Base-by-base conservation (phyloP, 2,797 vertebrate species). In the Anabacerthia variegaticeps region DNA sequence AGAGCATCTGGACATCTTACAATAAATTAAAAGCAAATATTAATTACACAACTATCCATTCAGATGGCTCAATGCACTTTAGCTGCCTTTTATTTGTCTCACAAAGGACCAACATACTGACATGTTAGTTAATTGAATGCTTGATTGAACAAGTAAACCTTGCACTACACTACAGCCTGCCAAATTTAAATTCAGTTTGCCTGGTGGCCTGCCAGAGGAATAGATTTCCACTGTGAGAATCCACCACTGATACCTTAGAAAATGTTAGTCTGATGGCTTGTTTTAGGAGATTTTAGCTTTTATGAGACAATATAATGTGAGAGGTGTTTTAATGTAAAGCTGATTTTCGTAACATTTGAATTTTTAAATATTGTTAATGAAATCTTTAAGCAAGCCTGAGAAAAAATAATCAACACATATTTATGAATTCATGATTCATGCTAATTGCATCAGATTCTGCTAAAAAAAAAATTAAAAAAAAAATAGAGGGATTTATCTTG, bases 1-100 rank as follows among this genome's bases (percentile, higher is more conserved):
- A 89, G 66, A 94, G 62, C 91, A 95, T 89, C 83, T 96, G 93
- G 91, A 84, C 83, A 92, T 78, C 65, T 82, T 93, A 67, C 46
- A 91, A 72, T 94, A 94, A 95, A 96, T 96, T 93, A 93, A 97
- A 97, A 96, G 34, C 84, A 97, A 96, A 97, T 96, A 96, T 97
- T 96, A 97, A 97, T 97, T 96, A 87, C 79, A 79, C 66, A 95
- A 48, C 85, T 84, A 78, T 62, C 74, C 58, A 85, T 85, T 94
- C 84, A 84, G 78, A 90, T 14, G 9, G 56, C 81, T 93, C 92
- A 92, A 34, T 96, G 85, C 73, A 88, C 88, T 93, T 91, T 86
- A 95, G 85, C 85, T 95, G 89, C 81, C 91, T 96, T 95, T 96
- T 95, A 94, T 97, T 97, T 95, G 55, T 80, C 67, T 93, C 93